These are phyloP conservation scores for Hyphantria cunea DNA, from an alignment of 1,140 invertebrate species.

Conservation along the genomic window DNA sequence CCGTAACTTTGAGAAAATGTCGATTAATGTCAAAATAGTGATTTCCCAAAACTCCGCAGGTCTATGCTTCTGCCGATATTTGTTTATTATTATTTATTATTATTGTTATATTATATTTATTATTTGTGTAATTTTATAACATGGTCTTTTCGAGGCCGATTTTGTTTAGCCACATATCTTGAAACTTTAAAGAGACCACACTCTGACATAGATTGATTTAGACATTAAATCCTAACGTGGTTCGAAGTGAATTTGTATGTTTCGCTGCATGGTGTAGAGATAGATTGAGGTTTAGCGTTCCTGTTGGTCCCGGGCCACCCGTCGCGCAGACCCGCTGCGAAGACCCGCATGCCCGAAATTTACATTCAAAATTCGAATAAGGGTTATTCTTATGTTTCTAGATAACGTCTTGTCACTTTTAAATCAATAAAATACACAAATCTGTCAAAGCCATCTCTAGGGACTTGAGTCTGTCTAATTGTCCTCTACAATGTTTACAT, in stretches of 20 bases:
- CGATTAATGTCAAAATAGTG: too few species aligned
- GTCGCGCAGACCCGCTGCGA: constrained; percentile 41
- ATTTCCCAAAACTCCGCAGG: too few species aligned
- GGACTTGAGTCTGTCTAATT: constrained; percentile 16
- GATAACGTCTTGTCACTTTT: constrained; percentile 43
- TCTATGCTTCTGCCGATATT: too few species aligned
- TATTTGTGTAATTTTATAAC: too few species aligned
- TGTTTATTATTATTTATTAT: too few species aligned
- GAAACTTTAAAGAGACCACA: constrained; percentile 48
- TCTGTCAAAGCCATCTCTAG: constrained; percentile 40
- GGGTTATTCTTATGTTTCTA: constrained; percentile 43
- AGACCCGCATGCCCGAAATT: constrained; percentile 60
- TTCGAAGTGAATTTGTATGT: constrained; percentile 74
- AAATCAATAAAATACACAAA: constrained; percentile 51
- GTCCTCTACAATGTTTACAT: constrained; percentile 30
- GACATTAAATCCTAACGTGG: constrained; percentile 50
- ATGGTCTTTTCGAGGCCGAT: constrained; percentile 32
- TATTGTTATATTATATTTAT: too few species aligned
- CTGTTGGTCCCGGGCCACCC: constrained; percentile 43
- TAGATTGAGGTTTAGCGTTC: constrained; percentile 55
- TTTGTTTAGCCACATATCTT: constrained; percentile 48
- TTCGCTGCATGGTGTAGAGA: constrained; percentile 68
- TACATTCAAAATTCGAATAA: constrained; percentile 59
- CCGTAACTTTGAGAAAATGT: too few species aligned
- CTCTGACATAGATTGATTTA: constrained; percentile 64